Percentiles rank a stretch among this genome's conserved stretches.
Conservation (phyloP, 2,113 vertebrate species). For the Corythornis cristatus region DNA sequence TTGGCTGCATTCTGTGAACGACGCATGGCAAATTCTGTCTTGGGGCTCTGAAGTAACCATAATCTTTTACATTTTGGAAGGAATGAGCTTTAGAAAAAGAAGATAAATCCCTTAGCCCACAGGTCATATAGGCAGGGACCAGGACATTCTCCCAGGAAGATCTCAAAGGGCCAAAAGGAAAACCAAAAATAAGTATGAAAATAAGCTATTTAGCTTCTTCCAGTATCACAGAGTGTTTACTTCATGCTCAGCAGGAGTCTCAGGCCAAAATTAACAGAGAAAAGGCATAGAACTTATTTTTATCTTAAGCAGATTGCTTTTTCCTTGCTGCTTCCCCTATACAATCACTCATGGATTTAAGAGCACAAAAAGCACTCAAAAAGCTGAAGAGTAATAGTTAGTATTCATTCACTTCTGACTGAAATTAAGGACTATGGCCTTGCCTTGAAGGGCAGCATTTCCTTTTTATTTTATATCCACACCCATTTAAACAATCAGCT, state of each 20-base stretch:
- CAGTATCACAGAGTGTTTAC: not conserved
- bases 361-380: not conserved
- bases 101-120: not conserved
- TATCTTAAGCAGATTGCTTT: not conserved
- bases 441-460: conserved; percentile 19
- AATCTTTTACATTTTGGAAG: not conserved
- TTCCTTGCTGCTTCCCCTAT: not conserved
- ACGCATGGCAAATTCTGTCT: accelerated
- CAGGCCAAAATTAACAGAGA: not conserved
- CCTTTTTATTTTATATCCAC: conserved; percentile 37
- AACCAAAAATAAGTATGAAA: not conserved
- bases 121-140: not conserved
- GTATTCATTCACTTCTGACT: not conserved
- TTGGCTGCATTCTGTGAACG: not conserved
- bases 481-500: not conserved
- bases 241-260: not conserved
- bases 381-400: not conserved
- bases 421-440: not conserved
- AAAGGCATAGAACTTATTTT: not conserved
- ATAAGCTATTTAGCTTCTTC: not conserved
- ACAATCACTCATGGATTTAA: not conserved
- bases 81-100: not conserved
- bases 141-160: not conserved
- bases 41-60: not conserved
- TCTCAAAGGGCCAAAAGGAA: not conserved